Base-by-base conservation (phyloP, 30 jellyfish, hydroid and myxozoan species). In the Pseudorhiza aurosa region DNA sequence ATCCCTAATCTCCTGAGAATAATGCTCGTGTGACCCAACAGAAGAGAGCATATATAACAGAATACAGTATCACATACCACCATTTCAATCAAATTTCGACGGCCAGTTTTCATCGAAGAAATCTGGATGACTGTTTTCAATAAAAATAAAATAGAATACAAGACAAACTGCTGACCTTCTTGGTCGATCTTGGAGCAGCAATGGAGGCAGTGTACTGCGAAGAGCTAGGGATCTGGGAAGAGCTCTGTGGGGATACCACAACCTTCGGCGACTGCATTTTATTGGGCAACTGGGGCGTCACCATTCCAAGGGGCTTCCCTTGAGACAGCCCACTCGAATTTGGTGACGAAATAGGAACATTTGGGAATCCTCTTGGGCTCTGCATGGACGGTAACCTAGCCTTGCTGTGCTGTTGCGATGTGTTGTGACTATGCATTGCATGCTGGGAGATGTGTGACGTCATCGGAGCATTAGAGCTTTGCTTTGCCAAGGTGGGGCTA, bases 241-340 rank as follows among this genome's bases (percentile, higher is more conserved):
- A 36, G 21, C 49, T 33, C 55, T 74, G 75, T 47, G 87, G 76
- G 3, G 87, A 55, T 29, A 74, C 87, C 39, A 55, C 59, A 35
- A 10, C 82, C 10, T 53, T 73, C 4, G 87, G 87, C 37, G 26
- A 33, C 6, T 17, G 70, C 39, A 55, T 25, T 29, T 77, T 73
- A 15, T 51, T 58, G 82, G 88, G 88, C 89, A 63, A 31, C 31
- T 77, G 89, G 0, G 89, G 89, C 28, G 89, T 57, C 31, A 77
- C 89, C 89, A 77, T 64, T 46, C 82, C 89, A 33, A 77, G 51
- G 25, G 89, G 82, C 58, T 62, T 77, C 39, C 68, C 68, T 31
- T 64, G 77, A 2, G 77, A 21, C 1, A 29, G 0, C 31, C 40
- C 77, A 9, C 27, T 31, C 12, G 77, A 15, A 35, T 64, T 31